Base-by-base conservation (phyloP, 2,888 invertebrate species). In the Coronaproctus castanopsis region DNA sequence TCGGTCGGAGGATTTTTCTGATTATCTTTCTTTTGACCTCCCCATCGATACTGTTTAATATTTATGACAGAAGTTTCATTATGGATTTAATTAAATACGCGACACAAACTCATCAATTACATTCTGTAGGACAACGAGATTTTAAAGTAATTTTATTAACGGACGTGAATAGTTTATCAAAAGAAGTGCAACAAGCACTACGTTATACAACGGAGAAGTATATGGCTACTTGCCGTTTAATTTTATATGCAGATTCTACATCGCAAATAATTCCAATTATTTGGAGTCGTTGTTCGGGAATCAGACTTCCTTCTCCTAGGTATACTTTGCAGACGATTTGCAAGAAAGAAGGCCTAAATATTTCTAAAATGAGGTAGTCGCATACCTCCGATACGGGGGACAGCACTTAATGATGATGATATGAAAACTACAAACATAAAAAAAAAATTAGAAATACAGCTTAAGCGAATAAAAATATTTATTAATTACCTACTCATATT, bases 181-280 rank as follows among this genome's bases (percentile, higher is more conserved):
- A 89, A 72, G 97, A 98, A 75, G 98, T 98, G 0, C 98, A 99
- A 70, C 96, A 98, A 72, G 97, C 96, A 0, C 75, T 99, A 56
- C 82, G 98, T 65, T 80, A 98, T 54, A 99, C 98, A 0, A 98
- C 99, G 98, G 98, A 99, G 73, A 98, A 98, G 71, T 98, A 98
- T 72, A 86, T 93, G 59, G 77, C 86, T 19, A 93, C 92, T 1
- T 98, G 97, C 71, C 81, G 97, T 19, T 76, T 97, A 2, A 91
- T 98, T 67, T 77, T 99, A 0, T 89, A 91, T 67, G 89, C 93
- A 1, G 92, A 92, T 69, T 93, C 95, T 0, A 90, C 89, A 36
- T 95, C 95, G 2, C 81, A 90, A 67, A 91, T 97, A 1, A 91
- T 96, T 67, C 93, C 95, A n/a, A 96, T 98, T 2, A 93, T 99